These are phyloP conservation scores for Hipparchia sbordonii DNA, from an alignment of 2,888 invertebrate species.

Conservation along the genomic window DNA sequence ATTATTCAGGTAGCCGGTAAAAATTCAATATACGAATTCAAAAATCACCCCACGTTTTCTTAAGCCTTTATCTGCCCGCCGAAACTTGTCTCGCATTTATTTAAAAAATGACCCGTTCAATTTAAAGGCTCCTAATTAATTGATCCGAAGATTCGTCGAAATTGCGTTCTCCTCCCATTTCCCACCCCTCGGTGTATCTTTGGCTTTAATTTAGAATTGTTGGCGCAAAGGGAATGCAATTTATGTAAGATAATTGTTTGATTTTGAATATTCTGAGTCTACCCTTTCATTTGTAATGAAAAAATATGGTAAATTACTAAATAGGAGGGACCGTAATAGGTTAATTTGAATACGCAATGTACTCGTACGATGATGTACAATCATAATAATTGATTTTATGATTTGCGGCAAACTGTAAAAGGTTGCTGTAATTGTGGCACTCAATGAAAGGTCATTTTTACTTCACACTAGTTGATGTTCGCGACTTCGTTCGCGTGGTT, in stretches of 20 bases:
- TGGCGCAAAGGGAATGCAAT: slow-evolving; percentile 80
- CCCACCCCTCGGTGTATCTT: slow-evolving; percentile 66
- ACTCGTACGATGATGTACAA: background rate
- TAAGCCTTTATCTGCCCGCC: slow-evolving; percentile 6
- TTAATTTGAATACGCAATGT: background rate
- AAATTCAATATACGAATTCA: background rate
- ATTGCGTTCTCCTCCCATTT: slow-evolving; percentile 57
- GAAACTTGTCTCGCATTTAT: slow-evolving; percentile 40
- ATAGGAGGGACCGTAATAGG: background rate
- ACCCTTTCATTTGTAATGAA: slow-evolving; percentile 61
- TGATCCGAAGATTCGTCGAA: slow-evolving; percentile 77
- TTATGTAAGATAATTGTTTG: slow-evolving; percentile 81
- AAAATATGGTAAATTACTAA: slow-evolving; percentile 11
- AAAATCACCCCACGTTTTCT: background rate
- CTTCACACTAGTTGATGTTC: no score
- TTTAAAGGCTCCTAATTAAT: slow-evolving; percentile 78
- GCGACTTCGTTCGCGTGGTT: no score
- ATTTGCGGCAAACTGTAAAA: no score
- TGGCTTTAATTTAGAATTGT: slow-evolving; percentile 81
- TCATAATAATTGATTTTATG: background rate
- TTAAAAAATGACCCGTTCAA: slow-evolving; percentile 66
- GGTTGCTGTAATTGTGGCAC: no score
- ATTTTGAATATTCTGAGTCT: slow-evolving; percentile 70
- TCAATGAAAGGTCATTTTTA: no score
- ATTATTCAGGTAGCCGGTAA: background rate